These are phyloP conservation scores for Nemotelus pantherinus DNA, from an alignment of 2,888 invertebrate species.

Conservation along the genomic window DNA sequence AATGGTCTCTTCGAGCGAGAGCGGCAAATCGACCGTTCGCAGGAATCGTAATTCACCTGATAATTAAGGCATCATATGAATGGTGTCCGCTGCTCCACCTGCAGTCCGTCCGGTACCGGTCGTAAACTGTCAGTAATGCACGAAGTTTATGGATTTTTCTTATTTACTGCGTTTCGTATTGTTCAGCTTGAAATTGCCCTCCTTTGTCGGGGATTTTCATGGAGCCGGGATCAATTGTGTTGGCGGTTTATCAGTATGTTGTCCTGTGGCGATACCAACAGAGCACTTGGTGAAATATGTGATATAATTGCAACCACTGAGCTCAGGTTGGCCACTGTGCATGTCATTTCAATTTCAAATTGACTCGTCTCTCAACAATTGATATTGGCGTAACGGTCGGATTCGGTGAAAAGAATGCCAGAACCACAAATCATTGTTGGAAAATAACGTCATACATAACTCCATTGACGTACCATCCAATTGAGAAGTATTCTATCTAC, in stretches of 20 bases:
- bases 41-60: constrained; percentile 30
- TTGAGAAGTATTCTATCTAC: no score
- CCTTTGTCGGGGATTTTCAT: constrained; percentile 25
- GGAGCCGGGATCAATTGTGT: constrained; percentile 12
- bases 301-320: neutral
- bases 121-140: neutral
- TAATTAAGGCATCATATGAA: constrained; percentile 34
- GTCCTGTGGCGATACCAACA: neutral
- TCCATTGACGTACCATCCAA: no score
- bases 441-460: neutral
- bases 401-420: neutral
- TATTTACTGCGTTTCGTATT: neutral
- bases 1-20: constrained; percentile 20
- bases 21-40: constrained; percentile 34
- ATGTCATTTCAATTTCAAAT: constrained; percentile 3
- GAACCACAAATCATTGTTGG: constrained; percentile 30
- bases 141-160: constrained; percentile 20
- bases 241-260: neutral
- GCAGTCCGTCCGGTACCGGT: neutral
- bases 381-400: neutral
- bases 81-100: neutral
- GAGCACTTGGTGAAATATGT: no score
- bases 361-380: neutral
- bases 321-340: neutral
- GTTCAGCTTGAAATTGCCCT: constrained; percentile 18